These are phyloP conservation scores for Halichoeres trimaculatus DNA, from an alignment of 2,113 vertebrate genomes.

Conservation along the genomic window DNA sequence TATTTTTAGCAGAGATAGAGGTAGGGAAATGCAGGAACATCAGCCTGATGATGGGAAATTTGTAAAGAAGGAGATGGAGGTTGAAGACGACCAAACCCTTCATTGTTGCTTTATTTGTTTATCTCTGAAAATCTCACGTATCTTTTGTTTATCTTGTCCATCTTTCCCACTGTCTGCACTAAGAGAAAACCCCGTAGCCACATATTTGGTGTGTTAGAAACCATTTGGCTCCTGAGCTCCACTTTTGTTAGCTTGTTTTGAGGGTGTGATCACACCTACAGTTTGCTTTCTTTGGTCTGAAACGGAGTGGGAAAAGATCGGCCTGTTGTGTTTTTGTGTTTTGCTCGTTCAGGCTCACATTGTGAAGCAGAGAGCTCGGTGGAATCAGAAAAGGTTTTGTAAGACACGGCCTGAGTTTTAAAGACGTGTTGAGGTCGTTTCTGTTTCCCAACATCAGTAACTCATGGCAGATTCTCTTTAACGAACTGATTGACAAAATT, in stretches of 20 bases:
- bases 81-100: slow-evolving; percentile 16
- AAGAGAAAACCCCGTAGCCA: slow-evolving; percentile 9
- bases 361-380: not conserved
- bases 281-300: slow-evolving; percentile 42
- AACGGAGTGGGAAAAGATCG: not conserved
- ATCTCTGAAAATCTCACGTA: not conserved
- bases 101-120: slow-evolving; percentile 44
- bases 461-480: slow-evolving; percentile 2
- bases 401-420: not conserved
- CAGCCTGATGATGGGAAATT: slow-evolving; percentile 62
- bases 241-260: slow-evolving; percentile 35
- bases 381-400: not conserved
- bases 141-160: slow-evolving; percentile 11
- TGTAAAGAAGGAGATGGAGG: not conserved
- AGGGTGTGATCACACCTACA: slow-evolving; percentile 33
- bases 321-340: not conserved
- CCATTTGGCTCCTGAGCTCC: slow-evolving; percentile 1
- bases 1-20: slow-evolving; percentile 6
- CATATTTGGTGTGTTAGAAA: slow-evolving; percentile 27
- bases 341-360: slow-evolving; percentile 2
- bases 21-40: slow-evolving; percentile 30
- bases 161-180: not conserved
- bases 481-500: not conserved
- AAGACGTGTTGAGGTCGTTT: not conserved
- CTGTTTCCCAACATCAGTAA: not conserved